Percentiles rank a stretch among this genome's conserved stretches.
Conservation (phyloP, 2,888 invertebrate species). For the Cheilosia variabilis region DNA sequence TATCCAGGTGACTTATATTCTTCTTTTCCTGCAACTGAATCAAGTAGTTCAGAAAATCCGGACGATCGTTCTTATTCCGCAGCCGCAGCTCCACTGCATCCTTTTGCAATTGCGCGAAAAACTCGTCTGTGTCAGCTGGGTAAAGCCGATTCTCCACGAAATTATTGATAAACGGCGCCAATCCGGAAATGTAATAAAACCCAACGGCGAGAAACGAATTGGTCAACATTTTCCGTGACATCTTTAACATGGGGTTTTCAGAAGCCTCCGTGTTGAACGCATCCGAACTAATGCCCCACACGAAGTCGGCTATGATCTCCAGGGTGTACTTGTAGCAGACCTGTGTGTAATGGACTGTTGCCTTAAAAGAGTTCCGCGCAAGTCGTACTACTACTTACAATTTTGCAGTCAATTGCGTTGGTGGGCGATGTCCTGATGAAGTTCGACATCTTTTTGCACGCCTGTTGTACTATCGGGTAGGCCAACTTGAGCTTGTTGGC, state of each 20-base stretch:
- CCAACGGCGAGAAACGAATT: slow-evolving; percentile 76
- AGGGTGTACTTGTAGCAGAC: slow-evolving; percentile 78
- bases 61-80: slow-evolving; percentile 75
- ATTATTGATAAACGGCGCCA: slow-evolving; percentile 77
- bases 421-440: slow-evolving; percentile 63
- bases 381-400: slow-evolving; percentile 76
- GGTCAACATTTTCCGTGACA: slow-evolving; percentile 77
- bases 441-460: slow-evolving; percentile 75
- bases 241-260: slow-evolving; percentile 75
- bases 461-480: slow-evolving; percentile 78
- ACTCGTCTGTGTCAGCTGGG: slow-evolving; percentile 86
- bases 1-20: slow-evolving; percentile 77
- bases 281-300: slow-evolving; percentile 81
- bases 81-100: slow-evolving; percentile 79
- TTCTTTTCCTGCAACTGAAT: slow-evolving; percentile 79
- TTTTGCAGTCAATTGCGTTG: slow-evolving; percentile 77
- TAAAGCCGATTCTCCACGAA: slow-evolving; percentile 77
- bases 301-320: slow-evolving; percentile 79
- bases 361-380: background rate
- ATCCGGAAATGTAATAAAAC: slow-evolving; percentile 76
- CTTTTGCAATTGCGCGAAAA: slow-evolving; percentile 78
- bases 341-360: slow-evolving; percentile 63
- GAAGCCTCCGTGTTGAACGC: slow-evolving; percentile 75
- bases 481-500: slow-evolving; percentile 49
- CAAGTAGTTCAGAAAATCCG: slow-evolving; percentile 80